Evolutionary conservation across 2,113 vertebrate genomes (phyloP), one percentile per base, ranked within the genome.

Genomic region (Arvicanthis niloticus): DNA sequence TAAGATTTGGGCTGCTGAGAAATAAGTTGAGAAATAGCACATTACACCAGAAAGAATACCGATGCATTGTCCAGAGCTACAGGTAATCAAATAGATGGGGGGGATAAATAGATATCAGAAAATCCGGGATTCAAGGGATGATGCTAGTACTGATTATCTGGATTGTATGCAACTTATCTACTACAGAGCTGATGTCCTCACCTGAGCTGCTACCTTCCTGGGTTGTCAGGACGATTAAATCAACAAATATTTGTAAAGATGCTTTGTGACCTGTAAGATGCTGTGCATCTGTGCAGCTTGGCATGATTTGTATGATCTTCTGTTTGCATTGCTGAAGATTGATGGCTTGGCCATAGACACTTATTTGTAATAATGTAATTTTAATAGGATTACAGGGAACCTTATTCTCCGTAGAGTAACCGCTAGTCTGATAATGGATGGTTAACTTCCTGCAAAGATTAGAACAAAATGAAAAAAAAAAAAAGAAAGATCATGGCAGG

Each of bases 401-500:
- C 65, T 56, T 86, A 88, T 91, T 95, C 12, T 91, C 31, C 80
- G 51, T 73, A 78, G 94, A 88, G 88, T 95, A 89, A 82, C 45
- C 53, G 95, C 40, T 78, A 73, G 56, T 53, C 62, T 67, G 29
- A 22, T 94, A 94, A 67, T 91, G 73, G 51, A 67, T 73, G n/a
- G 40, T 45, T 58, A 85, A 77, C 45, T 94, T 91, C 58, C 22
- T 45, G 8, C 37, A 86, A 40, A 94, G 82, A 53, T 90, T 65
- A 93, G 81, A 65, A 12, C 24, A 26, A 73, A 77, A 77, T 80
- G 29, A 29, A 37, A 40, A 22, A 86, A 17, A 10, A 9, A 48
- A 60, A 22, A 86, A 17, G 15, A 9, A 48, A 60, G 73, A 29
- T 24, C 34, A 42, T 56, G 70, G 40, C 29, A 89, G 78, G 42